Conservation (phyloP, 2,113 vertebrate genomes). For the Brachypodius melanocephalos region DNA sequence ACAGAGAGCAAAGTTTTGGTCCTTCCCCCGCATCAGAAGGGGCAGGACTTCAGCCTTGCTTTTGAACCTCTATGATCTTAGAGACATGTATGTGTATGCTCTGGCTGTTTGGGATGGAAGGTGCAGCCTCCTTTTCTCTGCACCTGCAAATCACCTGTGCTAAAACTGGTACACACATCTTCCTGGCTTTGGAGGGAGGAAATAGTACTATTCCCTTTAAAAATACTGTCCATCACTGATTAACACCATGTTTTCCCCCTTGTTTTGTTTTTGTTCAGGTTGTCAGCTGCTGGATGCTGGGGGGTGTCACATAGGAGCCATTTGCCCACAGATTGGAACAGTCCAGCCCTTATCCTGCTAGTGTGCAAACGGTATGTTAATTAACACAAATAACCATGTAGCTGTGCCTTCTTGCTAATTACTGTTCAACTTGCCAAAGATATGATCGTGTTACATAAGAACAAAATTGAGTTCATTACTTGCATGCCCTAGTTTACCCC, state of each 20-base stretch:
- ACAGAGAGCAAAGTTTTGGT: background rate
- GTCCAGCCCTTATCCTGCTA: background rate
- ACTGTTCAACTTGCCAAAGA: background rate
- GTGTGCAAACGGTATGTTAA: background rate
- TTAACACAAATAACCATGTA: background rate
- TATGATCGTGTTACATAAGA: background rate
- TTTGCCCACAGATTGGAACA: background rate
- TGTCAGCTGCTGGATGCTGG: background rate
- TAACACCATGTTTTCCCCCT: background rate
- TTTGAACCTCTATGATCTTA: background rate
- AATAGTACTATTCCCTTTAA: background rate
- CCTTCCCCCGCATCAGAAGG: background rate
- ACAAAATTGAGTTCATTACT: background rate
- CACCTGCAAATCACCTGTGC: background rate
- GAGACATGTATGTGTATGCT: rapidly evolving
- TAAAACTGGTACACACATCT: background rate
- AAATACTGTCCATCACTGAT: background rate
- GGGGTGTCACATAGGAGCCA: background rate
- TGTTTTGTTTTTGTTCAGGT: background rate
- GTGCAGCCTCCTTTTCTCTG: background rate
- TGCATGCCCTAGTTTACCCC: background rate
- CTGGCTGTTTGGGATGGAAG: background rate
- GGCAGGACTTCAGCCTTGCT: background rate
- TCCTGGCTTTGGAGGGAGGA: background rate
- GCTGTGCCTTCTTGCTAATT: background rate